Percentiles rank a stretch among this genome's conserved stretches.
Conservation (phyloP, 1,140 invertebrate genomes). For the Propsilocerus akamusi region DNA sequence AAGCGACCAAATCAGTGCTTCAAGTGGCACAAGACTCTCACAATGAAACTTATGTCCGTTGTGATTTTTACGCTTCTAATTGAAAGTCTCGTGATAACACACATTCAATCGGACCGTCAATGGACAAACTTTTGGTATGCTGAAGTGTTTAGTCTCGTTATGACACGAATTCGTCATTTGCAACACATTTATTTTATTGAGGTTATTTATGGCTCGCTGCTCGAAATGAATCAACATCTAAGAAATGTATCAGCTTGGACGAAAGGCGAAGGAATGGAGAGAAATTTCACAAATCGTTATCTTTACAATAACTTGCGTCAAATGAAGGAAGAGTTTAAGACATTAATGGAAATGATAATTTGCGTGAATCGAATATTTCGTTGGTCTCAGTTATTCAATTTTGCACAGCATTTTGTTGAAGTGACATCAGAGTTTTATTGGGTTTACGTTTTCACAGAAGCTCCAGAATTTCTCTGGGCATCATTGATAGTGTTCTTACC, state of each 20-base stretch:
- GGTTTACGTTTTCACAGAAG: neutral
- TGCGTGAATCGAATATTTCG: neutral
- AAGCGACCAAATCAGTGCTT: neutral
- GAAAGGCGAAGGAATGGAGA: neutral
- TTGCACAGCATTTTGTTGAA: neutral
- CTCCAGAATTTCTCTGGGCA: neutral
- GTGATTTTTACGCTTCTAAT: neutral
- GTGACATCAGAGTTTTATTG: neutral
- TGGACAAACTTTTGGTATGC: neutral
- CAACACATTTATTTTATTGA: neutral
- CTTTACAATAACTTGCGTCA: neutral
- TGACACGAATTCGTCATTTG: neutral
- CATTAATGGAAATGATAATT: slow-evolving; percentile 1
- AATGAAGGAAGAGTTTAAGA: neutral
- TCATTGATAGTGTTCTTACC: neutral
- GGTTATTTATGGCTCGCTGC: neutral
- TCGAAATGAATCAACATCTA: neutral
- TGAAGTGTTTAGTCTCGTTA: neutral
- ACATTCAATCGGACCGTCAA: neutral
- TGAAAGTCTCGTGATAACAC: neutral
- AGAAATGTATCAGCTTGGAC: neutral
- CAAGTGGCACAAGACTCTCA: neutral
- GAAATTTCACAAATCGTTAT: neutral
- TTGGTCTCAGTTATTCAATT: neutral
- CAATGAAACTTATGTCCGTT: neutral